Evolutionary conservation across 2,888 invertebrate genomes (phyloP), one percentile per base, ranked within the genome.

Genomic region (Parnassius glacialis): DNA sequence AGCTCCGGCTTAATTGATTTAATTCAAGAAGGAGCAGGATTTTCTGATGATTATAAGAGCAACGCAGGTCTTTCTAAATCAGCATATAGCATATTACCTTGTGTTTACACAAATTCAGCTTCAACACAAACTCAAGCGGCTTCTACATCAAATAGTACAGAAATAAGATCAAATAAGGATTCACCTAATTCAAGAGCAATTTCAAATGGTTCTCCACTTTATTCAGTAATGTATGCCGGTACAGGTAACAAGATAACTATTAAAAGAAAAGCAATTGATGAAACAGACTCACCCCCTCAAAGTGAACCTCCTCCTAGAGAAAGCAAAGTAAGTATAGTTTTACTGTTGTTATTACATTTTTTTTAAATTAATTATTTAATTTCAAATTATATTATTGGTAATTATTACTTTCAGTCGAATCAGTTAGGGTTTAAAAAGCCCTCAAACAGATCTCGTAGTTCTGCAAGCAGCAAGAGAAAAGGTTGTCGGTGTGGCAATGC

Each of bases 401-500:
- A 76, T 68, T 64, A 71, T 76, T 68, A 55, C 47, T 87, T 85
- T 65, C 83, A 90, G 89, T 78, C 83, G 69, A 84, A 75, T 71
- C 87, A 85, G 73, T 70, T 84, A 69, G 83, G 85, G 65, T 92
- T 92, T 74, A 92, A 92, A 68, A 92, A 92, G 70, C 92, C 92
- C 12, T 89, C 88, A 59, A 90, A 85, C 68, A 79, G 90, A 61
- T 87, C 87, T 45, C 82, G 91, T 25, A 88, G 79, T 71, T 87
- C 88, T 54, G 83, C 85, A 52, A 83, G 83, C 62, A 84, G 85
- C 67, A 93, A 94, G 74, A 92, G 95, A 71, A 94, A 94, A 85
- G 96, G 97, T 12, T 98, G 98, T 80, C 93, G 97, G 64, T 98
- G 98, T 90, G 98, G 98, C 3, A 96, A 97, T 85, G 96, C 97